These are phyloP conservation scores for Takifugu rubripes DNA, from an alignment of 2,797 vertebrate genomes.

Conservation along the genomic window DNA sequence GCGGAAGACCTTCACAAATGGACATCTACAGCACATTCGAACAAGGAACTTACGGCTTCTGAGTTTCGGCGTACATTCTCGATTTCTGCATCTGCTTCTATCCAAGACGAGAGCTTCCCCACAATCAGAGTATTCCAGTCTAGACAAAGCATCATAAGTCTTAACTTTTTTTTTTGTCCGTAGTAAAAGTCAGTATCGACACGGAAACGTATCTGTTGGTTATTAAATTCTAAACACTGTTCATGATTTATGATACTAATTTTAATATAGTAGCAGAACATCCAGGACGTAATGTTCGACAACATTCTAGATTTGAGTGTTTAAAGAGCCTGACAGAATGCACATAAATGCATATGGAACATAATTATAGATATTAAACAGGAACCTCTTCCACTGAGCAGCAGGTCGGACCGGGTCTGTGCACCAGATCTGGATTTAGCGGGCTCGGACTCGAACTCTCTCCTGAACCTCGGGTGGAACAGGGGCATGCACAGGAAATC, in stretches of 20 bases:
- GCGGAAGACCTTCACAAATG: background rate
- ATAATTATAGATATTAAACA: background rate
- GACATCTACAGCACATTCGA: background rate
- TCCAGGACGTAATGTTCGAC: too few species aligned
- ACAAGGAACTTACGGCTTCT: conserved; percentile 77
- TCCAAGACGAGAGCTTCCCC: conserved; percentile 91
- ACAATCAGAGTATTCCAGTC: conserved; percentile 95
- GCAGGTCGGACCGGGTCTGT: conserved; percentile 89
- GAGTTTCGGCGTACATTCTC: conserved; percentile 84
- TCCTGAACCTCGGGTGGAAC: conserved; percentile 87
- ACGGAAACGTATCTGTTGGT: too few species aligned
- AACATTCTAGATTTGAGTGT: too few species aligned
- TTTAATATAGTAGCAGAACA: too few species aligned
- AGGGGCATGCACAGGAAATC: conserved; percentile 95
- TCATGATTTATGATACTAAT: too few species aligned
- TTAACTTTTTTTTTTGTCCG: background rate
- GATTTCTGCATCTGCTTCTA: conserved; percentile 83
- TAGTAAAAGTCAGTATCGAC: background rate
- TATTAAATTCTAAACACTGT: too few species aligned
- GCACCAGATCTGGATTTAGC: conserved; percentile 82
- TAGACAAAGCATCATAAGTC: conserved; percentile 38
- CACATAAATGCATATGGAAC: rapidly evolving
- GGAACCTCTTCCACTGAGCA: conserved; percentile 88
- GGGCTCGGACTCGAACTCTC: conserved; percentile 86
- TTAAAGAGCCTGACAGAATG: too few species aligned